A percentile compares a stretch with the other conserved stretches of the same genome.
phyloP scores from a whole-genome alignment of 2,888 invertebrate genomes.

The Lepas anatifera region DNA sequence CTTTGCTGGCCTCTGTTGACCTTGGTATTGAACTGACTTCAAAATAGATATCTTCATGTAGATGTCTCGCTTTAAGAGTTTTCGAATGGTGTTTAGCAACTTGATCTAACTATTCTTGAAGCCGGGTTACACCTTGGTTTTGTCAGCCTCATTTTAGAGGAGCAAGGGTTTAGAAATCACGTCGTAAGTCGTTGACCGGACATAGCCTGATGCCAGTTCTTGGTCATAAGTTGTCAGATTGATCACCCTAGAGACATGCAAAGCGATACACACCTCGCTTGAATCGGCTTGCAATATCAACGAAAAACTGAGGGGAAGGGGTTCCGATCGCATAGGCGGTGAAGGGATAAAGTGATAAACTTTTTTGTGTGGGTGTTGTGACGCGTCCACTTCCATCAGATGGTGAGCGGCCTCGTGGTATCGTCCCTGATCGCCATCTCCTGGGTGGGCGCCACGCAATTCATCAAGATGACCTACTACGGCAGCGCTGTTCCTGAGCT shows the following conservation, averaged over 20 bases:
- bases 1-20: too few relatives aligned
- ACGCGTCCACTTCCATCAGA: neutral
- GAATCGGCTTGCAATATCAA: neutral
- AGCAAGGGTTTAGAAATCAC: neutral
- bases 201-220: too few relatives aligned
- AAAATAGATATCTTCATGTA: too few relatives aligned
- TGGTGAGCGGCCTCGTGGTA: neutral
- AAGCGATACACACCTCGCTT: neutral
- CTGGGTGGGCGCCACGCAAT: neutral
- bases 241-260: slow-evolving; percentile 3
- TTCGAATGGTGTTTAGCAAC: too few relatives aligned
- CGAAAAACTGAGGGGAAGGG: slow-evolving; percentile 4
- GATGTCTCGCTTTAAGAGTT: too few relatives aligned
- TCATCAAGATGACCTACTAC: slow-evolving; percentile 10
- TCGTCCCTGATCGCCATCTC: neutral
- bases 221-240: too few relatives aligned
- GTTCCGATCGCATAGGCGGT: neutral
- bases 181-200: too few relatives aligned
- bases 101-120: too few relatives aligned
- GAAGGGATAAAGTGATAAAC: slow-evolving; percentile 7
- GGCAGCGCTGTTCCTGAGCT: neutral
- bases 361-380: too few relatives aligned
- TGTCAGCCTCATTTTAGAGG: too few relatives aligned
- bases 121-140: too few relatives aligned
- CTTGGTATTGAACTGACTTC: too few relatives aligned